These are phyloP conservation scores for Pristionchus pacificus DNA, from an alignment of 1,140 invertebrate genomes.

Conservation along the genomic window DNA sequence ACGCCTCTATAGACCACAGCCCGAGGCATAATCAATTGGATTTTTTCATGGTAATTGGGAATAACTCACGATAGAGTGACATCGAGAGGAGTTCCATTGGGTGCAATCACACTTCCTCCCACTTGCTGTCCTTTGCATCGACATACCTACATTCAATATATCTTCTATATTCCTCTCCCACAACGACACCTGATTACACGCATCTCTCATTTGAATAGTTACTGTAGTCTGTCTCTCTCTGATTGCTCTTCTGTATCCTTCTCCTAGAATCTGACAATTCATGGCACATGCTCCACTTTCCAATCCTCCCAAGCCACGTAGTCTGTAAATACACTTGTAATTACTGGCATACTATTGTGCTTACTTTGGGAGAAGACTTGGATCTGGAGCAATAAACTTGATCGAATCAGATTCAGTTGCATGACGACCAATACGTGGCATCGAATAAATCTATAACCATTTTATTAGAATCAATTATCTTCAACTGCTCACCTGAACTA, in stretches of 20 bases:
- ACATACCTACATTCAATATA: not conserved
- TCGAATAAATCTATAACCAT: not conserved
- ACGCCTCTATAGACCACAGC: too few relatives aligned
- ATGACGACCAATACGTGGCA: not conserved
- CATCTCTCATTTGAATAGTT: constrained; percentile 58
- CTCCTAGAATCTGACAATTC: constrained; percentile 62
- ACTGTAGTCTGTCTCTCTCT: not conserved
- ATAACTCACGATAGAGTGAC: not conserved
- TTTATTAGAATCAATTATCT: too few relatives aligned
- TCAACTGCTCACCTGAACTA: not conserved
- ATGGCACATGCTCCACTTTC: constrained; percentile 65
- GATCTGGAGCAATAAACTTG: constrained; percentile 12
- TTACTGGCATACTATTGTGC: not conserved
- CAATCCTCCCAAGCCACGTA: constrained; percentile 62
- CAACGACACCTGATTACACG: constrained; percentile 66
- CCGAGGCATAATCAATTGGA: too few relatives aligned
- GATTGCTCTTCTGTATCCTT: constrained; percentile 57
- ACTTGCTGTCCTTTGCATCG: not conserved
- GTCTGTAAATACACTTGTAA: constrained; percentile 61
- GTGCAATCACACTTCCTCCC: not conserved
- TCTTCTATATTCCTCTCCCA: too few relatives aligned
- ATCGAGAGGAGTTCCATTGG: not conserved
- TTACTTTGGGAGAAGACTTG: constrained; percentile 15
- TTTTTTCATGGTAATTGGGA: too few relatives aligned
- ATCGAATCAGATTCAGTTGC: constrained; percentile 5